These are phyloP conservation scores for Nomada fabriciana DNA, from an alignment of 2,888 invertebrate genomes.

Conservation along the genomic window DNA sequence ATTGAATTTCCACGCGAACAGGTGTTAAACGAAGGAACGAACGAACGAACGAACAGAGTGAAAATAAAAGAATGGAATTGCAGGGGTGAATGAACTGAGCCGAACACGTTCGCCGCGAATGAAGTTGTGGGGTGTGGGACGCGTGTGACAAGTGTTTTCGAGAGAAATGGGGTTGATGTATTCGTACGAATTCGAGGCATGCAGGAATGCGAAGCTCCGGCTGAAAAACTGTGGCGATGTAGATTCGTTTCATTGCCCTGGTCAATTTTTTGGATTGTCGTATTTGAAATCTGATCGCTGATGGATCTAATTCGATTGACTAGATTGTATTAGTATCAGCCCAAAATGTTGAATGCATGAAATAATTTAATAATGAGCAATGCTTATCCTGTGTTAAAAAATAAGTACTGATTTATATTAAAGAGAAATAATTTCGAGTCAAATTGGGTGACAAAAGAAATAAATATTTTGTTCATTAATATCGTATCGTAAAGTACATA, in stretches of 20 bases:
- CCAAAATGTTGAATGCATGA: no score
- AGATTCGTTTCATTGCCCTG: not conserved
- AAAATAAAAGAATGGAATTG: slow-evolving; percentile 16
- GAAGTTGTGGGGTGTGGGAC: not conserved
- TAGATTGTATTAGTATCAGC: no score
- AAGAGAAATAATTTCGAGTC: no score
- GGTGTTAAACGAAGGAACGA: slow-evolving; percentile 24
- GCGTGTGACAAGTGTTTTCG: not conserved
- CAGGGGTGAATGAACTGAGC: not conserved
- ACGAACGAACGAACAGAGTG: not conserved
- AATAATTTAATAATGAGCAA: no score
- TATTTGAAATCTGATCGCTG: not conserved
- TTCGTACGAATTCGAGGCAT: not conserved
- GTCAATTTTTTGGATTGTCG: not conserved
- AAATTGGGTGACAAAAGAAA: no score
- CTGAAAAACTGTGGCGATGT: not conserved
- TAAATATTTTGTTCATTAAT: no score
- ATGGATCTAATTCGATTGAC: no score
- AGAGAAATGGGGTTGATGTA: not conserved
- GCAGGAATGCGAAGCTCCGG: not conserved
- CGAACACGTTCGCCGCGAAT: not conserved
- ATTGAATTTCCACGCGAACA: slow-evolving; percentile 25
- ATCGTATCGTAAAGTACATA: no score
- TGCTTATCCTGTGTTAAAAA: no score
- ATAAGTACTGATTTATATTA: no score